Percentiles rank a stretch among this genome's conserved stretches.
Evolutionary conservation across 2,797 vertebrate species (phyloP).

Genomic region (Poeciliopsis gracilis): DNA sequence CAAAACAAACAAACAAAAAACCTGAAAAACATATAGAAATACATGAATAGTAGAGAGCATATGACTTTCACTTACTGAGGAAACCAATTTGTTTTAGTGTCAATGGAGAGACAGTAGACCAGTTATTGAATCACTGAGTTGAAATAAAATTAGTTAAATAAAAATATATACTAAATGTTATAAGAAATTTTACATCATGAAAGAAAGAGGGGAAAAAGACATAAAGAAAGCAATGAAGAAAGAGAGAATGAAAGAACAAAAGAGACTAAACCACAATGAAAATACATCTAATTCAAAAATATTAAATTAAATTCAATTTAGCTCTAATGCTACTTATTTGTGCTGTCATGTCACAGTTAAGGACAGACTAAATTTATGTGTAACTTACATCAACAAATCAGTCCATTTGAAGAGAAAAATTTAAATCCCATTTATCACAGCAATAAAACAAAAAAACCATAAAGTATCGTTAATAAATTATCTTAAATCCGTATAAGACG

Average conservation of each 20-base stretch:
- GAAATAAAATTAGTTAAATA: not conserved
- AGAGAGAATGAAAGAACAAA: not conserved
- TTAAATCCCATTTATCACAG: not conserved
- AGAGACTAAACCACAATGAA: not conserved
- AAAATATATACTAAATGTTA: not conserved
- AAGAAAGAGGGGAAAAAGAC: not conserved
- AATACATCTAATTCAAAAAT: not conserved
- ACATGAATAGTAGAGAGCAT: not conserved
- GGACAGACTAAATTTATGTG: not conserved
- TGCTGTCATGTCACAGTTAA: not conserved
- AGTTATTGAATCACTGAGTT: not conserved
- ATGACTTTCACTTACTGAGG: not conserved
- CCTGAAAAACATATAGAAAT: not conserved
- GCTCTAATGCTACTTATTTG: not conserved
- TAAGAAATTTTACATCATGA: not conserved
- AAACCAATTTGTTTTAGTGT: not conserved
- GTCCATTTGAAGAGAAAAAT: not conserved
- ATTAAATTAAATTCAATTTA: not conserved
- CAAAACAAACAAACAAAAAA: not conserved
- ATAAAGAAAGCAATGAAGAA: not conserved
- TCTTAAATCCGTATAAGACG: too few species aligned
- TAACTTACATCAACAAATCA: not conserved
- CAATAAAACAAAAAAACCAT: not conserved
- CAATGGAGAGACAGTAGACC: not conserved
- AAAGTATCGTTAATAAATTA: too few species aligned